Conservation (phyloP, 2,797 vertebrate species). For the Hydrolagus colliei region DNA sequence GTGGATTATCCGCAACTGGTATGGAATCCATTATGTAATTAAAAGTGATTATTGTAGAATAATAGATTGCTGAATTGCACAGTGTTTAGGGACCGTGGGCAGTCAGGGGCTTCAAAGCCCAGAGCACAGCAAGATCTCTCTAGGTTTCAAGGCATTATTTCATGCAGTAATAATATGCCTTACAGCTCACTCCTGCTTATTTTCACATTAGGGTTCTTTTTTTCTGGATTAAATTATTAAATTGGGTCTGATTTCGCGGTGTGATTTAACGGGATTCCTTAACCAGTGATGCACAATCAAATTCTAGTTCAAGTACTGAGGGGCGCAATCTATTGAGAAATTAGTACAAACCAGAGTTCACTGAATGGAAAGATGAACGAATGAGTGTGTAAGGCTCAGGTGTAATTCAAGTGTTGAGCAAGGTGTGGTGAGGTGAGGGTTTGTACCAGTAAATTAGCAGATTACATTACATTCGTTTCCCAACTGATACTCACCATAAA, state of each 20-base stretch:
- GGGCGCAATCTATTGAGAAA: no score
- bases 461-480: neutral
- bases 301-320: no score
- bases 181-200: neutral
- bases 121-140: neutral
- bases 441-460: neutral
- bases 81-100: neutral
- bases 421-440: neutral
- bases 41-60: neutral
- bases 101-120: neutral
- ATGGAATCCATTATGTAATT: slow-evolving; percentile 25
- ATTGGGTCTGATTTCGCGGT: no score
- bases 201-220: neutral
- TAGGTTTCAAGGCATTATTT: neutral
- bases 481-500: neutral
- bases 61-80: neutral
- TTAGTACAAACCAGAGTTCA: no score
- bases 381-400: no score
- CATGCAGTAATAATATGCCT: neutral
- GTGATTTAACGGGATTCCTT: no score
- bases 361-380: no score
- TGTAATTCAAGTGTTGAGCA: neutral
- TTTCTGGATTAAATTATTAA: neutral
- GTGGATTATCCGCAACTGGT: neutral
- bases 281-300: no score